Percentiles rank a stretch among this genome's conserved stretches.
phyloP scores from a whole-genome alignment of 2,888 invertebrate species.

The Drosophila anomelani region DNA sequence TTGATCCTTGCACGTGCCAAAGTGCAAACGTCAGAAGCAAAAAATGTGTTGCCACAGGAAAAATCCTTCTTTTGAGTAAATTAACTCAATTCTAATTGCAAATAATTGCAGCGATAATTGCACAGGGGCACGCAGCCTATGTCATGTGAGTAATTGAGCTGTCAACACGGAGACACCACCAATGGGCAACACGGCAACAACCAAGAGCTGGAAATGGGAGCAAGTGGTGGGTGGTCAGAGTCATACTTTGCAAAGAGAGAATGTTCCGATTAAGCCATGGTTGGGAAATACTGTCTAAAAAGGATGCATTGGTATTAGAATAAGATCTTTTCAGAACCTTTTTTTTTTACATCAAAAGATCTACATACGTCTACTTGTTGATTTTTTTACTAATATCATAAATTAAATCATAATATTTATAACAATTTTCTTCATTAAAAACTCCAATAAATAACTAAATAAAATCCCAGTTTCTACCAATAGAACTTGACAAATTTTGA shows the following conservation, averaged over 20 bases:
- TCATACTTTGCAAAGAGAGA: background rate
- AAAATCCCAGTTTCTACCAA: background rate
- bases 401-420: background rate
- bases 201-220: background rate
- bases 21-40: constrained; percentile 46
- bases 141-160: constrained; percentile 71
- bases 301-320: background rate
- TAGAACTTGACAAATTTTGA: constrained; percentile 33
- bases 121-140: constrained; percentile 57
- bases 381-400: background rate
- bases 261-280: background rate
- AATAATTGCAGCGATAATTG: constrained; percentile 78
- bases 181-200: too few relatives aligned
- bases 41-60: constrained; percentile 35
- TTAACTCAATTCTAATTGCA: constrained; percentile 74
- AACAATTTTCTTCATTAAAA: background rate
- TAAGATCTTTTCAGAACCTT: too few relatives aligned
- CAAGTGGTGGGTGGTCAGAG: constrained; percentile 22
- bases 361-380: background rate
- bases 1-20: constrained; percentile 61
- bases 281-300: background rate
- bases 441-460: background rate
- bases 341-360: background rate
- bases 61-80: constrained; percentile 59
- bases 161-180: constrained; percentile 55